Percentiles rank a stretch among this genome's conserved stretches.
Conservation (phyloP, 1,140 invertebrate genomes). For the Doryteuthis pealeii region DNA sequence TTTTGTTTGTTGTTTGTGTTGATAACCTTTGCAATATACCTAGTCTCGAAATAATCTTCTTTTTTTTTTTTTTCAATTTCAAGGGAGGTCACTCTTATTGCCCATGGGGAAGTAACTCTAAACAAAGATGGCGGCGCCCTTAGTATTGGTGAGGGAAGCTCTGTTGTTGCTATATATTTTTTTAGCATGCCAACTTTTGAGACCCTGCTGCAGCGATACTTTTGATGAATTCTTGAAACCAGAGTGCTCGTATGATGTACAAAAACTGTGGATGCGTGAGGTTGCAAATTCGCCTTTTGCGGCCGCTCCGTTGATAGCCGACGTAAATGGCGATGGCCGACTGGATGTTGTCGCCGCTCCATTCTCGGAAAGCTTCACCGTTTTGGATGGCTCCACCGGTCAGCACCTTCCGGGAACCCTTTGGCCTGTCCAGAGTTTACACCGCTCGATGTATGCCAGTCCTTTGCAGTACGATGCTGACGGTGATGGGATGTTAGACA, state of each 20-base stretch:
- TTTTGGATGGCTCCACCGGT: constrained; percentile 46
- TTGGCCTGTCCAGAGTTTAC: constrained; percentile 50
- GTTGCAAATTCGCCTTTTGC: constrained; percentile 51
- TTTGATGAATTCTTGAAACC: background rate
- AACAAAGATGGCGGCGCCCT: background rate
- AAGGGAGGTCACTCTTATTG: background rate
- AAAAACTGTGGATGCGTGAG: constrained; percentile 48
- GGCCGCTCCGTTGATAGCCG: constrained; percentile 43
- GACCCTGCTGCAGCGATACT: background rate
- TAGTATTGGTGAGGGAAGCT: background rate
- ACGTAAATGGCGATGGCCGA: constrained; percentile 47
- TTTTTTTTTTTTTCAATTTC: too few relatives aligned
- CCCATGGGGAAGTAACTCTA: background rate
- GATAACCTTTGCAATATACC: too few relatives aligned
- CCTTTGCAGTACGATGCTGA: constrained; percentile 53
- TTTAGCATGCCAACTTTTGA: background rate
- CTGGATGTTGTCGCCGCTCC: constrained; percentile 48
- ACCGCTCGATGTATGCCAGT: constrained; percentile 47
- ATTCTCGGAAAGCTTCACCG: constrained; percentile 47
- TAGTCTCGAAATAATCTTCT: too few relatives aligned
- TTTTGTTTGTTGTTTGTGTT: too few relatives aligned
- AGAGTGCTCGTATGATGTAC: constrained; percentile 45
- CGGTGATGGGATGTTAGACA: constrained; percentile 51
- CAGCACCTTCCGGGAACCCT: constrained; percentile 31
- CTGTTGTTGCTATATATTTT: background rate